Evolutionary conservation across 2,797 vertebrate genomes (phyloP).

Genomic region (Myotis vivesi): DNA sequence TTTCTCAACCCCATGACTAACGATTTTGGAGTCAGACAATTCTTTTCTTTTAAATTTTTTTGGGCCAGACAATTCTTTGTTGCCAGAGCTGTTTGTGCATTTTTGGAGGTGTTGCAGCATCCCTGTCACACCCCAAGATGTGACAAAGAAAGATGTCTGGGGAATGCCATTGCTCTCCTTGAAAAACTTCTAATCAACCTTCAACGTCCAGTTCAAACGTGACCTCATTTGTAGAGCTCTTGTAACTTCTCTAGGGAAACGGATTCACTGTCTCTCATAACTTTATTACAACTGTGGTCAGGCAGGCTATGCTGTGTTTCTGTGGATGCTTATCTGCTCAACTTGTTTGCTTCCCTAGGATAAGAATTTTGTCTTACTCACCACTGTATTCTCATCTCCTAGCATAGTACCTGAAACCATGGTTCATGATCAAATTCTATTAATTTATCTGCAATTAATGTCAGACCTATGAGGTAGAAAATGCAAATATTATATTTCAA

Average conservation of each 20-base stretch:
- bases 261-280: not conserved
- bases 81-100: not conserved
- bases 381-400: not conserved
- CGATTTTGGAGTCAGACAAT: not conserved
- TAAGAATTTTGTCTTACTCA: not conserved
- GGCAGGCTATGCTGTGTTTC: not conserved
- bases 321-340: not conserved
- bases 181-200: not conserved
- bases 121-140: not conserved
- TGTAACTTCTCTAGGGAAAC: not conserved
- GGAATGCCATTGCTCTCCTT: not conserved
- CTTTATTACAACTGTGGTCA: not conserved
- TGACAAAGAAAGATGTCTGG: not conserved
- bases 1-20: not conserved
- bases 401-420: not conserved
- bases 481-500: not conserved
- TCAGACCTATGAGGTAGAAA: not conserved
- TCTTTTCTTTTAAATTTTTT: not conserved
- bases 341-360: not conserved
- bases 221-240: not conserved
- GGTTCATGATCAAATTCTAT: not conserved
- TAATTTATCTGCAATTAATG: not conserved
- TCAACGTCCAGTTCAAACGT: not conserved
- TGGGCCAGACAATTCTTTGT: not conserved
- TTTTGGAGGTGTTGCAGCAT: not conserved